Evolutionary conservation across 2,888 invertebrate genomes (phyloP).

Genomic region (Kryphioiulus occultus): DNA sequence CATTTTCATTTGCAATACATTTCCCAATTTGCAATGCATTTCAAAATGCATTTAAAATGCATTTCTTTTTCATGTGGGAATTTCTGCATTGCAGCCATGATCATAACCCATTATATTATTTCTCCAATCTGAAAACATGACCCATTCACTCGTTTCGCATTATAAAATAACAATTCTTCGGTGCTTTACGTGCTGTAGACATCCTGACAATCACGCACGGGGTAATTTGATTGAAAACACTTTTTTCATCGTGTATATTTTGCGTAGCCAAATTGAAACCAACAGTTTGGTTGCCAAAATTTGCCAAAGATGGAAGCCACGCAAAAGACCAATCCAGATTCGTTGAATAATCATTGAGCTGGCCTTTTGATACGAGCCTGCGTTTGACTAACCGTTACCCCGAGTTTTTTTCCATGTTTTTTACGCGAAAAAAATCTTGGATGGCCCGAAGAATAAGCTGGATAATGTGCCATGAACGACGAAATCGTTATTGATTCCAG

Average conservation of each 20-base stretch:
- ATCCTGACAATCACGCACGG: not conserved
- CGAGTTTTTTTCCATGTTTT: not conserved
- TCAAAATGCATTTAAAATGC: no score
- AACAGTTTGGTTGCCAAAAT: not conserved
- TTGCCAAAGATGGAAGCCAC: not conserved
- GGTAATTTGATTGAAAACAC: not conserved
- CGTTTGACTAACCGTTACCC: not conserved
- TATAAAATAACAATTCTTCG: not conserved
- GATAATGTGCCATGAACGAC: conserved; percentile 7
- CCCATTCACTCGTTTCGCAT: not conserved
- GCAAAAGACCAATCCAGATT: not conserved
- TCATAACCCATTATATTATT: no score
- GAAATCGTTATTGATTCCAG: conserved; percentile 12
- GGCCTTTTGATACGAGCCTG: not conserved
- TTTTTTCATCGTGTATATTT: not conserved
- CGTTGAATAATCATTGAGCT: not conserved
- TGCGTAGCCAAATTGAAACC: not conserved
- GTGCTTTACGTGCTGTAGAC: not conserved
- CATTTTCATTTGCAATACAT: no score
- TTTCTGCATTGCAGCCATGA: no score
- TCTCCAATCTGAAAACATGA: not conserved
- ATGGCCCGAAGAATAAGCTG: not conserved
- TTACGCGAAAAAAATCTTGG: not conserved
- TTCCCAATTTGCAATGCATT: no score
- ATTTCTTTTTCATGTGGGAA: no score